phyloP scores from a whole-genome alignment of 2,888 invertebrate species.

The Eupithecia tripunctaria region DNA sequence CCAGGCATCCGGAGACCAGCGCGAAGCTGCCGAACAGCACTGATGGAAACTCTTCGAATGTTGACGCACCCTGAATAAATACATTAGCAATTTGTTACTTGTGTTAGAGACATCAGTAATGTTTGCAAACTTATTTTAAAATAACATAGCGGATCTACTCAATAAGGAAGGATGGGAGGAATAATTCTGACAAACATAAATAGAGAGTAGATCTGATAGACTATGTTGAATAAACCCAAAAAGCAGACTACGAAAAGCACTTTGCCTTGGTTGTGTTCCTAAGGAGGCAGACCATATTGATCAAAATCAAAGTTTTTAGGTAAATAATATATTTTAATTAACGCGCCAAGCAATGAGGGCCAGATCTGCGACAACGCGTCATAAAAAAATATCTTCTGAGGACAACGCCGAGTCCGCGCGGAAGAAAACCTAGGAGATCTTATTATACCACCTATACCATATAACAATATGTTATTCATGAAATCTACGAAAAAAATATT shows the following conservation, averaged over 20 bases:
- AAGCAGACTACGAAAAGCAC: neutral
- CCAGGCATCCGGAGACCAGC: constrained; percentile 75
- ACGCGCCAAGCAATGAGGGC: neutral
- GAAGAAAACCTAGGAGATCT: neutral
- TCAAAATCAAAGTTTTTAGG: neutral
- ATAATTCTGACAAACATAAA: neutral
- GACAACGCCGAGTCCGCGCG: neutral
- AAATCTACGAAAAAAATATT: too few species aligned
- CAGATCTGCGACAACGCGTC: too few species aligned
- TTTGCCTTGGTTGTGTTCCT: neutral
- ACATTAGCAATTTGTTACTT: neutral
- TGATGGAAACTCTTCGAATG: constrained; percentile 73
- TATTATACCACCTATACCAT: too few species aligned
- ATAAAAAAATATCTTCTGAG: too few species aligned
- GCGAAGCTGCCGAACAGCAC: constrained; percentile 82
- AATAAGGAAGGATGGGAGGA: neutral
- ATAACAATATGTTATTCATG: too few species aligned
- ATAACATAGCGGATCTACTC: neutral
- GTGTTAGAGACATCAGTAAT: neutral
- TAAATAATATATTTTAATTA: neutral
- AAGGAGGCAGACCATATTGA: too few species aligned
- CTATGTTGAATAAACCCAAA: neutral
- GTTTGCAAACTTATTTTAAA: neutral
- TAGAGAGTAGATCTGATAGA: neutral
- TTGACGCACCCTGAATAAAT: constrained; percentile 52